Conservation (phyloP, 2,888 invertebrate species). For the Euclidia mi region DNA sequence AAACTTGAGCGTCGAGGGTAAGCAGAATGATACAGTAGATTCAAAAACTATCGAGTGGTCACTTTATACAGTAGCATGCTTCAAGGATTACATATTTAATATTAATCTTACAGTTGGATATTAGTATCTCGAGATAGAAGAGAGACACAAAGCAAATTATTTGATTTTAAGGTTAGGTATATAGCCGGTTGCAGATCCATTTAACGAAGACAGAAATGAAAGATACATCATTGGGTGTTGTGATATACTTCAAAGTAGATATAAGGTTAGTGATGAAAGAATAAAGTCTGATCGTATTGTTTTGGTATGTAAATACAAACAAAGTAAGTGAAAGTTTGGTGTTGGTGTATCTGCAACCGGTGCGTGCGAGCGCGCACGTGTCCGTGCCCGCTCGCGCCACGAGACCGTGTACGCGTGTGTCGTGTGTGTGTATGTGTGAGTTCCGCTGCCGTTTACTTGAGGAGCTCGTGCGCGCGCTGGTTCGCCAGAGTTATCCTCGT, state of each 20-base stretch:
- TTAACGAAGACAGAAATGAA: constrained; percentile 12
- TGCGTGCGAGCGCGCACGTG: constrained; percentile 31
- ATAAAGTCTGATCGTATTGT: neutral
- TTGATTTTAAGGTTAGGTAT: constrained; percentile 32
- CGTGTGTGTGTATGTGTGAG: constrained; percentile 61
- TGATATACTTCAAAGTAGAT: neutral
- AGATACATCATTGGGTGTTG: neutral
- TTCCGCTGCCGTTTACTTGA: constrained; percentile 93
- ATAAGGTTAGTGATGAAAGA: neutral
- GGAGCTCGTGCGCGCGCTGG: constrained; percentile 98
- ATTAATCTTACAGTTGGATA: constrained; percentile 58
- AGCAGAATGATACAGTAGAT: constrained; percentile 23
- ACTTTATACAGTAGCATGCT: constrained; percentile 74
- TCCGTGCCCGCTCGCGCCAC: constrained; percentile 69
- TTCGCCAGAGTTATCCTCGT: constrained; percentile 99
- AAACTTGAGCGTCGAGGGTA: constrained; percentile 40
- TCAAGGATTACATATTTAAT: constrained; percentile 45
- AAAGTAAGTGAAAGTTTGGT: constrained; percentile 17
- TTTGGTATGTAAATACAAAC: neutral
- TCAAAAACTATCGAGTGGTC: constrained; percentile 58
- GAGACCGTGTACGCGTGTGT: constrained; percentile 77
- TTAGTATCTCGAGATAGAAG: constrained; percentile 58
- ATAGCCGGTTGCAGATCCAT: constrained; percentile 59
- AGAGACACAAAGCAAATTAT: constrained; percentile 59
- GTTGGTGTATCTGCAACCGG: constrained; percentile 59